Base-by-base conservation (phyloP, 2,113 vertebrate species). In the Toxotes chatareus region DNA sequence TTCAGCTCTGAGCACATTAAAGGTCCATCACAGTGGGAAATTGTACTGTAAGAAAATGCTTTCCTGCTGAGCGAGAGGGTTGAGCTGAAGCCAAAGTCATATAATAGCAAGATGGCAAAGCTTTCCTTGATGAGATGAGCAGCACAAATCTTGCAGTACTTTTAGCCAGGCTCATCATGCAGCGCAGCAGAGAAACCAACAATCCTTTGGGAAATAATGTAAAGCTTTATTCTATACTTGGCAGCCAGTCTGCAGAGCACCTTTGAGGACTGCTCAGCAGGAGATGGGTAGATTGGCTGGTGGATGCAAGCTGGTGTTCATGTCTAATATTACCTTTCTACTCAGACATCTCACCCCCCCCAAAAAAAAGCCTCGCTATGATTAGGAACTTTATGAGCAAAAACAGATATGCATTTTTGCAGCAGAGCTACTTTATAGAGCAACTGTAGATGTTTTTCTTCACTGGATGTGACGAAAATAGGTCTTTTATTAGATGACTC, bases 191-290 rank as follows among this genome's bases (percentile, higher is more conserved):
- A 81, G 62, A 76, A 84, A 78, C 53, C 61, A 76, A 44, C 42
- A 69, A 2, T 64, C 51, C 76, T 73, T 32, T 42, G 49, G 64
- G 76, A 84, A 80, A 87, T 71, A 88, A 74, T 76, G 36, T 60
- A 76, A 80, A 86, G 64, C 78, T 67, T 69, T 78, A 73, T 73
- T 74, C 67, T 85, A 21, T 44, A 67, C 56, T 83, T 55, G 38
- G 55, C 66, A 65, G 55, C 55, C 69, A 76, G 46, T 76, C 68
- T 72, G 40, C 82, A 83, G 60, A 34, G 16, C 3, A 27, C 34
- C 32, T 72, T 44, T 57, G 56, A 8, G 47, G 53, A 69, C 16
- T 8, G 62, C 73, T 86, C 73, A 49, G 73, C 73, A 27, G 61
- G 80, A 62, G 60, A 70, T 64, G 53, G 62, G 51, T 55, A 73